Base-by-base conservation (phyloP, 1,140 invertebrate species). In the Bombus sylvicola region DNA sequence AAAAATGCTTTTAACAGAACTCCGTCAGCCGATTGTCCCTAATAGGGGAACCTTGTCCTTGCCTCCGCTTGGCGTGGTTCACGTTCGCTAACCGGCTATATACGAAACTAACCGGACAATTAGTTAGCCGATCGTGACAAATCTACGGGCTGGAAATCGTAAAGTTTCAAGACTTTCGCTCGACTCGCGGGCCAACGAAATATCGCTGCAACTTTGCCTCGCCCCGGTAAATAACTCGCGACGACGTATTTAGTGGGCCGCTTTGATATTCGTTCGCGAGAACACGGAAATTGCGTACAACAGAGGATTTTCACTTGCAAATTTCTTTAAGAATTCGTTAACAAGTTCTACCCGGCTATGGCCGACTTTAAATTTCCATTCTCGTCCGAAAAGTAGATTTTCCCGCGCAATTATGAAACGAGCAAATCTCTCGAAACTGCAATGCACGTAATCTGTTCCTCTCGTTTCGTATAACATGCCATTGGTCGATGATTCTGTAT, bases 1-100 rank as follows among this genome's bases (percentile, higher is more conserved):
- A 91, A 93, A 88, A 94, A 94, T 92, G 93, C 94, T 94, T 94
- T 94, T 94, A 93, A 89, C 87, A 82, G 87, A 83, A 87, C 88
- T 59, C 34, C 43, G 53, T 72, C 76, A 88, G 76, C 75, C 87
- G 86, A 89, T 87, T 84, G 72, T 82, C 86, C 81, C 87, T 93
- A 94, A 94, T 93, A 93, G 93, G 90, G 79, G 86, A 91, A 89
- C 79, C 91, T 87, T 92, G 93, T 93, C 85, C 80, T 88, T 88
- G 75, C 80, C 37, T 73, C 31, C 28, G 37, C 57, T 59, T 53
- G 31, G 15, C 31, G 31, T 31, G 31, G 31, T 28, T 43, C 43
- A 28, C 28, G 34, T 13, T 80, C 53, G 34, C 39, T 39, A 28
- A 41, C 43, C 31, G 47, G 71, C 53, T 75, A 59, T 82, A 82